Base-by-base conservation (phyloP, 1,140 invertebrate genomes). In the Diorhabda elongata region DNA sequence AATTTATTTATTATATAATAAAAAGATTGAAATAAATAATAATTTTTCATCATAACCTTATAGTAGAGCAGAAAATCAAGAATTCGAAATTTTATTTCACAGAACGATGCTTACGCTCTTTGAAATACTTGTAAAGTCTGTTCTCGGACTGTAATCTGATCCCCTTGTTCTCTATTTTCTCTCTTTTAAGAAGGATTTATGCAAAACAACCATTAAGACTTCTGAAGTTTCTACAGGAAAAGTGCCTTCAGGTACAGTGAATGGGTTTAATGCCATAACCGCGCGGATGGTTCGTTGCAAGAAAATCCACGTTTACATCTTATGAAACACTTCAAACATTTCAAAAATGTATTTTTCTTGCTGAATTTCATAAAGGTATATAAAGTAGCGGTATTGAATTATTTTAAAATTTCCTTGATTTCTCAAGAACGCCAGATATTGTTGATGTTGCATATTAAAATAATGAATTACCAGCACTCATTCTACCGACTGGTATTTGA, bases 141-240 rank as follows among this genome's bases (percentile, higher is more conserved):
- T 52, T 52, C 47, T 52, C 47, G 47, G 47, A 52, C 47, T 52
- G 47, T 52, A 52, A 52, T 52, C 47, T 52, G 47, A 52, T 52
- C 47, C 47, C 47, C 47, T 52, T 52, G 47, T 52, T 52, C 47
- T 52, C 47, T 52, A 52, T 52, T 52, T 52, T 52, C 47, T 52
- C 47, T 52, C n/a, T n/a, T 52, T 52, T 52, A 52, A 52, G 47
- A 52, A 52, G 47, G 47, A 52, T 52, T 52, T 52, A 52, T 52
- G 47, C 47, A 52, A 52, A 52, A 52, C 47, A 52, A 52, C 47
- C 47, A 52, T 52, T 52, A 52, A 52, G 47, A 52, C 47, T 52
- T 52, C 47, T 52, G 47, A 52, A 52, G 47, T 52, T 52, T n/a
- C n/a, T 52, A n/a, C 47, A 52, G 47, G 47, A 52, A 26, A 52